Evolutionary conservation across 2,888 invertebrate species (phyloP).

Genomic region (Clunio marinus): DNA sequence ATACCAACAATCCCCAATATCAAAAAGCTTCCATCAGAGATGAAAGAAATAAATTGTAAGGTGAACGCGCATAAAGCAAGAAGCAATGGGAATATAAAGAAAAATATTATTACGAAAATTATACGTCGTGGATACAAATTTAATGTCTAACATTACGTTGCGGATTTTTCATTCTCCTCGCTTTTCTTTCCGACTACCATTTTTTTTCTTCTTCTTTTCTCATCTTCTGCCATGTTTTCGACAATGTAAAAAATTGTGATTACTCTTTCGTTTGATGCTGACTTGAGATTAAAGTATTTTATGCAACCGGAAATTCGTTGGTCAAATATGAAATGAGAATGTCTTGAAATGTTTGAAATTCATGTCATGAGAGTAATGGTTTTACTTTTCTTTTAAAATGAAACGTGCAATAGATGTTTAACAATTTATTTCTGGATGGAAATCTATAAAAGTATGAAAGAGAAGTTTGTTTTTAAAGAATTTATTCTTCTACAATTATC

Average conservation of each 20-base stretch:
- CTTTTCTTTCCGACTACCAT: not conserved
- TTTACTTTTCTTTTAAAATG: too few relatives aligned
- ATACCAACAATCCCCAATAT: too few relatives aligned
- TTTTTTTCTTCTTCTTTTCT: not conserved
- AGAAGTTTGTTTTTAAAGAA: too few relatives aligned
- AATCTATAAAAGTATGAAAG: too few relatives aligned
- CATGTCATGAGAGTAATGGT: too few relatives aligned
- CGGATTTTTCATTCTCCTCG: not conserved
- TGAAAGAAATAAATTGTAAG: not conserved
- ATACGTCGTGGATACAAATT: not conserved
- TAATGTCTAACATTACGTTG: not conserved
- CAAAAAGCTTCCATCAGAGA: not conserved
- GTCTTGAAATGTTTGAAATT: too few relatives aligned
- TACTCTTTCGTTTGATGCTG: not conserved
- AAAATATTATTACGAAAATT: not conserved
- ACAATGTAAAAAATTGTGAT: not conserved
- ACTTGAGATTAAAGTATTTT: conserved; percentile 1
- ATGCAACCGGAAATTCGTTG: not conserved
- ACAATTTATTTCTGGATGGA: too few relatives aligned
- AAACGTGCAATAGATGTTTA: too few relatives aligned
- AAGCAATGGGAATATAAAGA: not conserved
- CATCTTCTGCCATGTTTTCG: not conserved
- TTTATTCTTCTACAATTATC: too few relatives aligned
- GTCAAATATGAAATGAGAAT: too few relatives aligned
- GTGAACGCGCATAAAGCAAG: not conserved